These are phyloP conservation scores for chimpanzee (Pan troglodytes) DNA, from an alignment of 2,113 vertebrate genomes.

Conservation along the genomic window NHGRI_mPanTro3-v2.1_pri NC_072414.2:31644001-31644500, in stretches of 20 bases:
- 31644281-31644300: not conserved
- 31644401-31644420: not conserved
- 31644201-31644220: not conserved
- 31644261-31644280: not conserved
- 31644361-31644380: not conserved
- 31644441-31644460: conserved; percentile 22
- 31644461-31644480: not conserved
- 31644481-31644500: not conserved
- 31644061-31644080: not conserved
- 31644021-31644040: not conserved
- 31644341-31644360: not conserved
- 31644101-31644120: not conserved
- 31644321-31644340: not conserved
- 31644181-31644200: not conserved
- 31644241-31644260: not conserved
- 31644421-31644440: not conserved
- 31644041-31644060: conserved; percentile 1
- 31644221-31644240: not conserved
- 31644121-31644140: not conserved
- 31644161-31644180: conserved; percentile 22
- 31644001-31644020: not conserved
- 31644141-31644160: not conserved
- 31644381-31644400: not conserved
- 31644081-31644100: not conserved
- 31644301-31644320: not conserved